These are phyloP conservation scores for Puntigrus tetrazona DNA, from an alignment of 2,113 vertebrate species.

Conservation along the genomic window DNA sequence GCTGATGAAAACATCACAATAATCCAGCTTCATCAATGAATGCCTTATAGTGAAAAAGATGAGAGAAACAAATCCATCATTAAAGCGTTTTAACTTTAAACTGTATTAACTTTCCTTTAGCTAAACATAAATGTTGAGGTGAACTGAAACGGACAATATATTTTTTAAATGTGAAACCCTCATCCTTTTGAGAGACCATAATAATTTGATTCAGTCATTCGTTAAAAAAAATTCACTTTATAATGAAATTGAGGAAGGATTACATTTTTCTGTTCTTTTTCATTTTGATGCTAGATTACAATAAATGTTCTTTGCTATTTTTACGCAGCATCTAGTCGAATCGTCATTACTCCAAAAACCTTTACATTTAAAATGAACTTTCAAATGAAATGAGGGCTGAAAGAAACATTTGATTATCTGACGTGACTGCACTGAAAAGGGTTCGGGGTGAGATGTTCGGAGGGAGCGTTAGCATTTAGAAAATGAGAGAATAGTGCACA, in stretches of 20 bases:
- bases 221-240: neutral
- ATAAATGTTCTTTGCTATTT: neutral
- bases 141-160: neutral
- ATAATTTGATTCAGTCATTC: neutral
- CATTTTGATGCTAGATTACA: neutral
- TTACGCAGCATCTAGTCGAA: neutral
- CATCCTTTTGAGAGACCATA: neutral
- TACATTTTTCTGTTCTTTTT: neutral
- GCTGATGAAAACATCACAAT: neutral
- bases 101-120: neutral
- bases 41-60: no score
- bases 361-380: neutral
- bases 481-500: conserved; percentile 62
- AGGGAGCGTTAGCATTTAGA: conserved; percentile 52
- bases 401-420: neutral
- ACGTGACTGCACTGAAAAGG: neutral
- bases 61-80: no score
- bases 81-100: no score
- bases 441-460: neutral
- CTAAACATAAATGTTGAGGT: neutral
- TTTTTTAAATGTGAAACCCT: no score
- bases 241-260: neutral
- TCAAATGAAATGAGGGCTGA: neutral
- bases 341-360: neutral
- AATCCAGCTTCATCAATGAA: neutral